Percentiles rank a stretch among this genome's conserved stretches.
Conservation (phyloP, 2,113 vertebrate genomes). For the Periophthalmus modestus region DNA sequence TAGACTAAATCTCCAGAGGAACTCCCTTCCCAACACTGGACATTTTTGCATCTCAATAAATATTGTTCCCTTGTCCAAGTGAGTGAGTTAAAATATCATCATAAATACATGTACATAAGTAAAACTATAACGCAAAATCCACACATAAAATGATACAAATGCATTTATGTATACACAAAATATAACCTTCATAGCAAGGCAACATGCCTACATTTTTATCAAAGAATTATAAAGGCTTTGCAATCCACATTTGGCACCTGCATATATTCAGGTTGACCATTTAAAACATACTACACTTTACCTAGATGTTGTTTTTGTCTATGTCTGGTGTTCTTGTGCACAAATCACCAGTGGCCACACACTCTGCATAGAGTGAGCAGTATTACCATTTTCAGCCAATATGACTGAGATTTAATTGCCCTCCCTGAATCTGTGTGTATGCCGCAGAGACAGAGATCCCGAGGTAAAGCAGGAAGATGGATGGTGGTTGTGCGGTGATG, state of each 20-base stretch:
- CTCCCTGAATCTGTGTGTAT: conserved; percentile 56
- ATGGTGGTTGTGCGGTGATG: conserved; percentile 52
- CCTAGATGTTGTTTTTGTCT: conserved; percentile 6
- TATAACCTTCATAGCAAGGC: too few species aligned
- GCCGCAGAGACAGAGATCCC: conserved; percentile 59
- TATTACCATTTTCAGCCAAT: conserved; percentile 56
- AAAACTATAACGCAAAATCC: too few species aligned
- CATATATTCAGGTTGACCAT: not conserved
- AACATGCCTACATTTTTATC: not conserved
- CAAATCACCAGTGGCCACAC: conserved; percentile 18
- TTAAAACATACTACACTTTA: not conserved
- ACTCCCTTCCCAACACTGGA: too few species aligned
- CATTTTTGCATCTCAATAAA: too few species aligned
- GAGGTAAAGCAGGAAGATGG: conserved; percentile 59
- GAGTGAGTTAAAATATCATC: too few species aligned
- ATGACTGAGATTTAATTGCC: conserved; percentile 63
- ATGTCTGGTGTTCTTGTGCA: conserved; percentile 26
- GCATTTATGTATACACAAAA: too few species aligned
- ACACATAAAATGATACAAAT: too few species aligned
- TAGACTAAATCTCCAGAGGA: too few species aligned
- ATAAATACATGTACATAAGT: too few species aligned
- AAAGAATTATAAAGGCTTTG: not conserved
- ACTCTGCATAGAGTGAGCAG: conserved; percentile 13
- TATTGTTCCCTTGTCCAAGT: too few species aligned
- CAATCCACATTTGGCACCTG: not conserved